Conservation (phyloP, 2,113 vertebrate genomes). For the Toxotes chatareus region DNA sequence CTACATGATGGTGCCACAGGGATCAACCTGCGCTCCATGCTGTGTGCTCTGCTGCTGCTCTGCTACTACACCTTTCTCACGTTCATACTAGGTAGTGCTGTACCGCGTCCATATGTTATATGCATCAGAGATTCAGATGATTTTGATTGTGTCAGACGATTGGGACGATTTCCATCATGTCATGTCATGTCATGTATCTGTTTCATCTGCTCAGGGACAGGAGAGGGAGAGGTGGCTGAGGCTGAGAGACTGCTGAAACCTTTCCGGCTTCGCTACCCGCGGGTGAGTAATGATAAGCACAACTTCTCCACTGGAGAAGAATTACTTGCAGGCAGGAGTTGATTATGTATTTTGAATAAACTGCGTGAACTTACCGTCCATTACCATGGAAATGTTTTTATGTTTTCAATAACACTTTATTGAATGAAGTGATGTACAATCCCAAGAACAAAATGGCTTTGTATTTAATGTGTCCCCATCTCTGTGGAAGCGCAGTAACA, state of each 20-base stretch:
- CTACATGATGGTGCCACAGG: constrained; percentile 80
- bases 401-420: no score
- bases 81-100: constrained; percentile 84
- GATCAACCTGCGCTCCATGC: constrained; percentile 86
- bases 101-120: neutral
- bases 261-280: constrained; percentile 84
- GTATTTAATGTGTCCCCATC: no score
- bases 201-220: constrained; percentile 77
- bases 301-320: no score
- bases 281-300: constrained; percentile 67
- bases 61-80: constrained; percentile 89
- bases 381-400: no score
- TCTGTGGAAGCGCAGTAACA: no score
- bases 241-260: constrained; percentile 85
- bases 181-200: neutral
- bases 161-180: neutral
- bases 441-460: no score
- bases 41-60: constrained; percentile 86
- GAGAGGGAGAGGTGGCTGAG: constrained; percentile 85
- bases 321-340: no score
- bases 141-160: no score
- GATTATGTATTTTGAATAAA: no score
- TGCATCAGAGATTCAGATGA: neutral
- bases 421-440: no score
- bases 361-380: no score